These are phyloP conservation scores for Mythimna pallens DNA, from an alignment of 2,888 invertebrate species.

Conservation along the genomic window DNA sequence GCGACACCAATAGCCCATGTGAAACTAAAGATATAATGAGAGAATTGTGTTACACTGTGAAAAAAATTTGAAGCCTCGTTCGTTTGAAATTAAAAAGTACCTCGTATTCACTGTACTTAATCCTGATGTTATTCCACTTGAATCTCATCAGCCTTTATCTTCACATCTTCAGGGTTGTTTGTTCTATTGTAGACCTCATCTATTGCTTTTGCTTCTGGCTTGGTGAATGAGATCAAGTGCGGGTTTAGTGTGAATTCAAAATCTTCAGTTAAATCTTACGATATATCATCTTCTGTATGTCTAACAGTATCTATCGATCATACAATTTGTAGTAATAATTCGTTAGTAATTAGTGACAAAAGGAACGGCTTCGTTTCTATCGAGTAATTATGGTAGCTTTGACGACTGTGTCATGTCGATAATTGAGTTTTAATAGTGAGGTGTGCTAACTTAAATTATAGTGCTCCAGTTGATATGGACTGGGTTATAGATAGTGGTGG, in stretches of 20 bases:
- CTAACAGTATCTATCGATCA: conserved; percentile 36
- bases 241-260: too few species aligned
- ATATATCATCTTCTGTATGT: background rate
- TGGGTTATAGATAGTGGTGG: conserved; percentile 3
- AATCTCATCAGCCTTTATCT: too few species aligned
- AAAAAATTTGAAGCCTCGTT: too few species aligned
- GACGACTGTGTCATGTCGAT: conserved; percentile 54
- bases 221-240: too few species aligned
- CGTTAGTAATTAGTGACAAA: conserved; percentile 51
- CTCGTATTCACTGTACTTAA: too few species aligned
- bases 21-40: too few species aligned
- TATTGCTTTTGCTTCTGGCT: too few species aligned
- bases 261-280: background rate
- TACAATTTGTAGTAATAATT: conserved; percentile 62
- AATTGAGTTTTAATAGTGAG: conserved; percentile 63
- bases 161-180: too few species aligned
- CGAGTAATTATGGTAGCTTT: conserved; percentile 54
- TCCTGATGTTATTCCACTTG: too few species aligned
- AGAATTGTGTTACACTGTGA: too few species aligned
- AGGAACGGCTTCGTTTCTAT: conserved; percentile 45
- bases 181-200: too few species aligned
- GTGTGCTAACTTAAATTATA: conserved; percentile 49
- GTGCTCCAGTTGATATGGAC: conserved; percentile 18
- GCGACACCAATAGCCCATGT: too few species aligned
- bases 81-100: background rate